Base-by-base conservation (phyloP, 2,113 vertebrate genomes). In the Typhlomys cinereus region DNA sequence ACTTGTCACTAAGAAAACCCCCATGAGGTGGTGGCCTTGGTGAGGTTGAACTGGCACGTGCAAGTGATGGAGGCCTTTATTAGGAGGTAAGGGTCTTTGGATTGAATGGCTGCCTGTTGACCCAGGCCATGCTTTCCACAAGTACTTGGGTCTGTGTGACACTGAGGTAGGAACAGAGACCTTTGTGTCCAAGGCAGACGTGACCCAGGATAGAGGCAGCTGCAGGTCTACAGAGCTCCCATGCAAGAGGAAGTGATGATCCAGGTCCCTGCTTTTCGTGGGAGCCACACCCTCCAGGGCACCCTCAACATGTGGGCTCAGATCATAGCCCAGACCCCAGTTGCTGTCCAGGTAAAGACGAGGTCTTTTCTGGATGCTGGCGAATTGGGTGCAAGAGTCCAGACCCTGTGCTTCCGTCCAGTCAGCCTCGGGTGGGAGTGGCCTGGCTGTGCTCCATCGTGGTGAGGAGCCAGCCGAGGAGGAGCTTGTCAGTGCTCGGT, bases 271-370 rank as follows among this genome's bases (percentile, higher is more conserved):
- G 25, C 8, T 64, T 81, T 46, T 11, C 21, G 39, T 76, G 18
- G 73, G 48, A 44, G 48, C 62, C 41, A 11, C 29, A 23, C 57
- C 48, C 74, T 78, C 73, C 61, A 25, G 31, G 12, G 76, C 61
- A 31, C 12, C 36, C 54, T 36, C 54, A 80, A 20, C 15, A 78
- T 21, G 59, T 23, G 25, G 54, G 57, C 36, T 41, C 15, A 46
- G 62, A 67, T 39, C 46, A 52, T 46, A 31, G 25, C 5, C 34
- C 25, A 61, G 25, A 52, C 17, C 18, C 25, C 11, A 20, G 13
- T 1, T n/a, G 25, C 15, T 7, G 11, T 50, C 1, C 4, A 21
- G n/a, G 66, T 52, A 20, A 2, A 17, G 41, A 20, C 7, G 6
- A 34, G 54, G 5, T 5, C n/a, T 48, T n/a, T 20, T 34, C 66